phyloP scores from a whole-genome alignment of 2,797 vertebrate species.

The Hydrolagus colliei region DNA sequence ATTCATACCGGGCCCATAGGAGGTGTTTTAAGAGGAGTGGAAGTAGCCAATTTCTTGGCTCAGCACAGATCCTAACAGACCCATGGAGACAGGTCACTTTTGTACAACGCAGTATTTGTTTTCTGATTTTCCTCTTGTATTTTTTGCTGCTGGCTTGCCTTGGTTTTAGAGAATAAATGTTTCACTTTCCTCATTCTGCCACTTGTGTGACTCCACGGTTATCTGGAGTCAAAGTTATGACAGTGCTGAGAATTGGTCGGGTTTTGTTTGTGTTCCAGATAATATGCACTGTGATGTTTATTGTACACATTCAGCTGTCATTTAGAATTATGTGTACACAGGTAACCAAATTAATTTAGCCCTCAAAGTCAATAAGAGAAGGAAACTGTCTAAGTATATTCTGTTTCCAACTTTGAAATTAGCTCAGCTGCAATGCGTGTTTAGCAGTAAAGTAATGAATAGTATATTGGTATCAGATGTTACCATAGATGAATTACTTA shows the following conservation, averaged over 20 bases:
- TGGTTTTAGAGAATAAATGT: neutral
- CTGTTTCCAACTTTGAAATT: neutral
- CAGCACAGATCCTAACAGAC: neutral
- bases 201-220: neutral
- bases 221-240: neutral
- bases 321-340: neutral
- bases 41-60: neutral
- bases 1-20: neutral
- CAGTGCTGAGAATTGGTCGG: neutral
- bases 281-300: neutral
- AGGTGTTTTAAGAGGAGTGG: neutral
- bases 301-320: neutral
- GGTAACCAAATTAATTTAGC: neutral
- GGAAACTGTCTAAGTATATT: neutral
- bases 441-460: neutral
- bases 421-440: neutral
- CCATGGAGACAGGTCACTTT: neutral
- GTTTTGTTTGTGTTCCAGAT: conserved; percentile 13
- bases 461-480: neutral
- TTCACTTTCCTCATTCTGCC: neutral
- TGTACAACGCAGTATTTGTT: neutral
- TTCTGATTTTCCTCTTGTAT: neutral
- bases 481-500: no score
- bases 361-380: neutral
- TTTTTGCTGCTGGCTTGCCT: conserved; percentile 10